These are phyloP conservation scores for Melanostoma scalare DNA, from an alignment of 2,888 invertebrate genomes.

Conservation along the genomic window DNA sequence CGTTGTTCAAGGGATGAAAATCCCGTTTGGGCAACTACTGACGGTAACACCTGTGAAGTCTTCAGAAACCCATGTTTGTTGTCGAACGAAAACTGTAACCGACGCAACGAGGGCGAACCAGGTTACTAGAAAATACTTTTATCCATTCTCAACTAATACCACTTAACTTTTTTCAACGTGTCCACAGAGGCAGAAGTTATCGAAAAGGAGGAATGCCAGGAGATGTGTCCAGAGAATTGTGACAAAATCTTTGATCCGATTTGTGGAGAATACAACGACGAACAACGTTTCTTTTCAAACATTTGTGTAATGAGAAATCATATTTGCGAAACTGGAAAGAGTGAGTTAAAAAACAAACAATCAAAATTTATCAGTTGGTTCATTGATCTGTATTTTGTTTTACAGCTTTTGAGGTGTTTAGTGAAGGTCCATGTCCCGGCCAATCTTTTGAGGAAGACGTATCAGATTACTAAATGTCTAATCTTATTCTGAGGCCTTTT, in stretches of 20 bases:
- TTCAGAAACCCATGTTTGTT: background rate
- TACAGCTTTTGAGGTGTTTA: no score
- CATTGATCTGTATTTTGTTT: no score
- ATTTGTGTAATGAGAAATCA: background rate
- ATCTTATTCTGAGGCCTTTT: no score
- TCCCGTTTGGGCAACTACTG: background rate
- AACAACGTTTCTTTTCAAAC: background rate
- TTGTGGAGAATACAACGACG: background rate
- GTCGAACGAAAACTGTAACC: background rate
- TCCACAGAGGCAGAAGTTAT: background rate
- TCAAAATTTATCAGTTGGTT: background rate
- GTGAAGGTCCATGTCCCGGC: no score
- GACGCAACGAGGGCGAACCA: background rate
- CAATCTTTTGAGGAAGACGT: no score
- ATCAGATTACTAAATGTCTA: no score
- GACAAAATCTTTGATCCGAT: background rate
- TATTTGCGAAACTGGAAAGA: background rate
- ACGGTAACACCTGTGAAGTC: background rate
- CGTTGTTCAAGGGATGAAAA: background rate
- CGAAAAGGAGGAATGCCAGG: background rate
- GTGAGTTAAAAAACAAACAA: background rate
- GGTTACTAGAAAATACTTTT: background rate
- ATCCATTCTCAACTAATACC: background rate
- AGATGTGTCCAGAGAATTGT: background rate
- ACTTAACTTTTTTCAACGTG: background rate